A percentile compares a stretch with the other conserved stretches of the same genome.
Conservation (phyloP, 2,113 vertebrate species). For the Eidolon helvum region DNA sequence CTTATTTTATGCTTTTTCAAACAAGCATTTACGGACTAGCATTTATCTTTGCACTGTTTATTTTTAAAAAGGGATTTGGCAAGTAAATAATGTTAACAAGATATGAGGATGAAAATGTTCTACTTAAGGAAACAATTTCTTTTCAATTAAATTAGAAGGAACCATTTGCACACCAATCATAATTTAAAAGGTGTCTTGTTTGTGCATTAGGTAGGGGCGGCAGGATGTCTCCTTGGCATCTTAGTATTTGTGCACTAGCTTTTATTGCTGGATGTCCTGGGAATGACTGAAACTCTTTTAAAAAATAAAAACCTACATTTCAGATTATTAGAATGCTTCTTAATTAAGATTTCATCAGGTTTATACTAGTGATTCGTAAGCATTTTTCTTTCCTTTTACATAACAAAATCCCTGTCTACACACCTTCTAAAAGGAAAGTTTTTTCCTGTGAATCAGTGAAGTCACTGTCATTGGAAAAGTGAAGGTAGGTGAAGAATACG, state of each 20-base stretch:
- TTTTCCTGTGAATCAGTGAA: neutral
- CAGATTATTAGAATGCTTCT: neutral
- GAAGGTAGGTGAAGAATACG: neutral
- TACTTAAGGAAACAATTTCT: neutral
- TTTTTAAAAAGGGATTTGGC: neutral
- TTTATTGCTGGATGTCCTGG: neutral
- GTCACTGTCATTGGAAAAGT: neutral
- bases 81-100: constrained; percentile 13
- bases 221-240: neutral
- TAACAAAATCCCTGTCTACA: neutral
- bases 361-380: neutral
- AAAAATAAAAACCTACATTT: constrained; percentile 8
- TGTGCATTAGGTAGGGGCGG: neutral
- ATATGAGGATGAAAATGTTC: constrained; percentile 12
- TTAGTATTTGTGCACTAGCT: neutral
- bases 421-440: neutral
- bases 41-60: neutral
- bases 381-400: neutral
- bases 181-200: constrained; percentile 29
- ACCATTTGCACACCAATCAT: neutral
- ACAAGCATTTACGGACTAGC: neutral
- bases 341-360: neutral
- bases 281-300: neutral
- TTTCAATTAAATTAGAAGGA: constrained; percentile 41
- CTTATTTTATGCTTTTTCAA: neutral